Evolutionary conservation across 1,140 invertebrate species (phyloP).

Genomic region (Drosophila neocordata): DNA sequence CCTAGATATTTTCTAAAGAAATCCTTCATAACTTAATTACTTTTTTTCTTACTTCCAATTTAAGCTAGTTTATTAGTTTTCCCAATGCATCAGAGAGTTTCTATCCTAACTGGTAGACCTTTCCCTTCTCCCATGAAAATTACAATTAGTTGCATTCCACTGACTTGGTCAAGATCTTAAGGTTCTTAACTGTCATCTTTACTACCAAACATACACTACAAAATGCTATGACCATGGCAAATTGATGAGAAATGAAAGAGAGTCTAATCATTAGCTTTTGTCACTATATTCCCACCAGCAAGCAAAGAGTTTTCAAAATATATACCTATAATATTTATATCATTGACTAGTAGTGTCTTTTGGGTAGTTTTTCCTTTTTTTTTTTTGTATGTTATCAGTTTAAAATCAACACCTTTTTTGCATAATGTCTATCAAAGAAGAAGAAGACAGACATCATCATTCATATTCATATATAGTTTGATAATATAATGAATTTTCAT

Average conservation of each 20-base stretch:
- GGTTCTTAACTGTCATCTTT: constrained; percentile 22
- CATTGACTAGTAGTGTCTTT: neutral
- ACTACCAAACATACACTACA: neutral
- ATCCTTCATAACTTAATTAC: too few species aligned
- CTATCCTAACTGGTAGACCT: neutral
- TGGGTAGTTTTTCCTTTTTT: neutral
- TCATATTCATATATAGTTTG: constrained; percentile 61
- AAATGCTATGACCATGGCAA: constrained; percentile 45
- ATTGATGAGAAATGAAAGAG: constrained; percentile 55
- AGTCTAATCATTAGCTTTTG: constrained; percentile 55
- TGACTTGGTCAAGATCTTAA: constrained; percentile 26
- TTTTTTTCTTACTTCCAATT: too few species aligned
- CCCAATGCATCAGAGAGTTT: too few species aligned
- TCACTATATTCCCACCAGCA: constrained; percentile 50
- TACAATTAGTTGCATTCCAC: constrained; percentile 53
- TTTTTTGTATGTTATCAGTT: constrained; percentile 36
- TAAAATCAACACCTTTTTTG: constrained; percentile 55
- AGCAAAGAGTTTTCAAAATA: too few species aligned
- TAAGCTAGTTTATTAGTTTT: too few species aligned
- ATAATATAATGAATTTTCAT: constrained; percentile 65
- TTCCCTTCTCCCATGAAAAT: constrained; percentile 44
- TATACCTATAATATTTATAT: neutral
- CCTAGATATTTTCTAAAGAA: too few species aligned
- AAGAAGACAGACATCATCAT: constrained; percentile 52
- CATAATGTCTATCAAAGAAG: constrained; percentile 26